Conservation (phyloP, 2,888 invertebrate species). For the Apeira syringaria region DNA sequence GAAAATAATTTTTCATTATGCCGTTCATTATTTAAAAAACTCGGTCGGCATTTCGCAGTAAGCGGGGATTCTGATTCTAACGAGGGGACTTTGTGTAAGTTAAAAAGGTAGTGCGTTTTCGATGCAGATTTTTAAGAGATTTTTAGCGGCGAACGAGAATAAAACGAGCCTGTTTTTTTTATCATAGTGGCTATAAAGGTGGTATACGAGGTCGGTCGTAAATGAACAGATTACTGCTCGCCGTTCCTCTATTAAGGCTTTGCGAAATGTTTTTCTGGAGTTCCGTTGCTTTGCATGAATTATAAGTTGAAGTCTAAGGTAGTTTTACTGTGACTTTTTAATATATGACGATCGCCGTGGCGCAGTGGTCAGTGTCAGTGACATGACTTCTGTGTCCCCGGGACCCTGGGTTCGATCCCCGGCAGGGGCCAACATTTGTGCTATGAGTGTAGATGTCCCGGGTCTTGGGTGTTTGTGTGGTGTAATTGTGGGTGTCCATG, state of each 20-base stretch:
- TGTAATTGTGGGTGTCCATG: too few species aligned
- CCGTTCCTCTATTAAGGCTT: slow-evolving; percentile 23
- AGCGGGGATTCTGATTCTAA: slow-evolving; percentile 48
- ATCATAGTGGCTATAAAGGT: slow-evolving; percentile 32
- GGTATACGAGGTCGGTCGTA: slow-evolving; percentile 29
- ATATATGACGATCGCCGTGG: too few species aligned
- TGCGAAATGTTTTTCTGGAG: slow-evolving; percentile 12
- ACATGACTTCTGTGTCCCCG: too few species aligned
- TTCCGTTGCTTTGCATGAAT: slow-evolving; percentile 18
- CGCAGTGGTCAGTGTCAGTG: too few species aligned
- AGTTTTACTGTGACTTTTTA: too few species aligned
- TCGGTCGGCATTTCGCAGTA: slow-evolving; percentile 49
- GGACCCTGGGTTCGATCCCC: too few species aligned
- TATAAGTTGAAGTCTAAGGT: too few species aligned
- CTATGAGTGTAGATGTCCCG: too few species aligned
- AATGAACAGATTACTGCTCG: slow-evolving; percentile 29
- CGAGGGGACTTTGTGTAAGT: slow-evolving; percentile 51
- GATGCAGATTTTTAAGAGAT: slow-evolving; percentile 31
- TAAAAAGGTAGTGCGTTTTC: slow-evolving; percentile 43
- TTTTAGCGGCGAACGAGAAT: slow-evolving; percentile 30
- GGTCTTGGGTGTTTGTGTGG: too few species aligned
- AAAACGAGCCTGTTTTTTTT: slow-evolving; percentile 33
- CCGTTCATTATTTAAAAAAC: slow-evolving; percentile 74
- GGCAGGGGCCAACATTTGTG: too few species aligned
- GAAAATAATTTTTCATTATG: slow-evolving; percentile 78